phyloP scores from a whole-genome alignment of 2,113 vertebrate species.

The Lophochroa leadbeateri region DNA sequence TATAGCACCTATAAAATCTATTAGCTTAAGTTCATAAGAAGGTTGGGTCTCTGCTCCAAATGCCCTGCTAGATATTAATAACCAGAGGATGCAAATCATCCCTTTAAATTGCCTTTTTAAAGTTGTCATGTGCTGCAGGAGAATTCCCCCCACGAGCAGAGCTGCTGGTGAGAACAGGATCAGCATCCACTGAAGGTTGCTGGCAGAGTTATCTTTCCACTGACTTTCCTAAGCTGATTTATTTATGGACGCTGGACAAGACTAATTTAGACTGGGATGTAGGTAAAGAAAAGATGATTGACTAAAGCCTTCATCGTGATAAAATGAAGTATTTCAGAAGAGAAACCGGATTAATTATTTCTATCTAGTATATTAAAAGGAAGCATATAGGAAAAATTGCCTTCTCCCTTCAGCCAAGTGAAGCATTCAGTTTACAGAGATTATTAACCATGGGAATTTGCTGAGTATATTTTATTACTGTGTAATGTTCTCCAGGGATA shows the following conservation, averaged over 20 bases:
- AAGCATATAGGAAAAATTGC: neutral
- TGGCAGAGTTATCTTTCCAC: conserved; percentile 44
- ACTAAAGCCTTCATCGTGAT: neutral
- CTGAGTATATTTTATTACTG: conserved; percentile 1
- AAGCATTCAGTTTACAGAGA: conserved; percentile 35
- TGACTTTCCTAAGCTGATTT: conserved; percentile 59
- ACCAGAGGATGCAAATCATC: conserved; percentile 25
- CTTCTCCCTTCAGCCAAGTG: conserved; percentile 22
- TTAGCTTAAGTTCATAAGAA: neutral
- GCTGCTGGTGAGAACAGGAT: neutral
- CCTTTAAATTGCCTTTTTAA: conserved; percentile 6
- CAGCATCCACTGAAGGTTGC: neutral
- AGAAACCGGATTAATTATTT: conserved; percentile 25
- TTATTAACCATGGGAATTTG: conserved; percentile 43
- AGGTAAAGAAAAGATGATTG: conserved; percentile 29
- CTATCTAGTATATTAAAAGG: neutral
- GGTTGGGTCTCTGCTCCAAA: neutral
- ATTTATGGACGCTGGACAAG: conserved; percentile 42
- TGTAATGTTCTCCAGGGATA: conserved; percentile 10
- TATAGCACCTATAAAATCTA: neutral
- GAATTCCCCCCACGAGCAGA: neutral
- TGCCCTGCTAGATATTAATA: neutral
- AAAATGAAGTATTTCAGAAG: conserved; percentile 21
- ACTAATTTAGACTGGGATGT: neutral
- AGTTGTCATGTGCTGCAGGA: neutral